Base-by-base conservation (phyloP, 1,140 invertebrate species). In the Penaeus vannamei region DNA sequence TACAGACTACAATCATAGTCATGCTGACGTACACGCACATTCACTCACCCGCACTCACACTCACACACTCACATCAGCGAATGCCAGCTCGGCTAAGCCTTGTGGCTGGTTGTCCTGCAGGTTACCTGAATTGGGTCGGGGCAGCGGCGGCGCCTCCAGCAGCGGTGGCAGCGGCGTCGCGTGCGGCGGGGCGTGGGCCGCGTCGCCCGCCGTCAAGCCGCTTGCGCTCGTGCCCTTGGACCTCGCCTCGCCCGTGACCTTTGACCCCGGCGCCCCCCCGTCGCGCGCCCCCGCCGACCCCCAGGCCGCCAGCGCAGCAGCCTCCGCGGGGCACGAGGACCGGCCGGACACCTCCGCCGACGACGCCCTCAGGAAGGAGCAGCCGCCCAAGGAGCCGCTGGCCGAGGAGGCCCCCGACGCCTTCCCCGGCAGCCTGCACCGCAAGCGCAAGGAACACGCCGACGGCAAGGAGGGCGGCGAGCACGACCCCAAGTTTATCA, bases 401-500 rank as follows among this genome's bases (percentile, higher is more conserved):
- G 53, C 10, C 53, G 53, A 53, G 17, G 53, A 53, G 12, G 60
- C 26, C n/a, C 83, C 64, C 26, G 64, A 20, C 26, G 69, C 64
- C 29, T 66, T 62, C n/a, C 64, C 60, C n/a, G 59, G 42, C 29
- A 80, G 77, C 42, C 79, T 80, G 19, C 87, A 89, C 72, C 82
- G 87, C 5, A 89, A 89, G 59, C 81, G 87, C 53, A 89, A 89
- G 59, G 87, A 89, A 85, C 87, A 89, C 72, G 87, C 66, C 46
- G 87, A 89, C 60, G 87, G 87, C 66, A 85, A 84, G 69, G 87
- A 89, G 61, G 87, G 87, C 12, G 87, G 87, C 66, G 87, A 89
- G 53, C 87, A 89, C 59, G 87, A 89, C 83, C 87, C 87, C 61
- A 89, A 89, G 77, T 36, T 89, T 22, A 89, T 89, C 46, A 89